Conservation (phyloP, 1,140 invertebrate species). For the Batillaria attramentaria region DNA sequence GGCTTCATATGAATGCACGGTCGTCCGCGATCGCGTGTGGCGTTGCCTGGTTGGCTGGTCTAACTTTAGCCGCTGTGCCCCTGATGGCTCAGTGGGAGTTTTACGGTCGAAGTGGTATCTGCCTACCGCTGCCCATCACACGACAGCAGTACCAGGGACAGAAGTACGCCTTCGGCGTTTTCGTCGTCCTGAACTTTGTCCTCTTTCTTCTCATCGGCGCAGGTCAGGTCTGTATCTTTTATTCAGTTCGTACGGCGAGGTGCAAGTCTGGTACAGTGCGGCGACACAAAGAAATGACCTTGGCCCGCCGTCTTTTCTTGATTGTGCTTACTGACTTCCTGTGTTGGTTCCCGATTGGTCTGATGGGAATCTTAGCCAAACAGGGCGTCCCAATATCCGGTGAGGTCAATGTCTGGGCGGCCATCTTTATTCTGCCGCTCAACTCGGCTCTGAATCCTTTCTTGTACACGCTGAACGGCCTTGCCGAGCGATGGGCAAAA, state of each 20-base stretch:
- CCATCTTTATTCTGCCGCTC: conserved; percentile 47
- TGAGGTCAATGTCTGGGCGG: conserved; percentile 47
- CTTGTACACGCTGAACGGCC: conserved; percentile 43
- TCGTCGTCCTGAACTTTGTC: conserved; percentile 44
- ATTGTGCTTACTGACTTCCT: conserved; percentile 42
- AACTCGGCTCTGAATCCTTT: conserved; percentile 54
- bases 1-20: conserved; percentile 30
- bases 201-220: conserved; percentile 43
- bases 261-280: conserved; percentile 5
- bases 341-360: conserved; percentile 41
- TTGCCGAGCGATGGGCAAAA: neutral
- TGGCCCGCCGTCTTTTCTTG: conserved; percentile 39
- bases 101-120: conserved; percentile 46
- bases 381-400: conserved; percentile 38
- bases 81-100: conserved; percentile 29
- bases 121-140: conserved; percentile 47
- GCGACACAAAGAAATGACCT: conserved; percentile 22
- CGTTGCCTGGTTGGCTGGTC: conserved; percentile 31
- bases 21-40: conserved; percentile 17
- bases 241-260: neutral
- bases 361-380: conserved; percentile 39
- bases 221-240: conserved; percentile 46
- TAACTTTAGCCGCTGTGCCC: conserved; percentile 34
- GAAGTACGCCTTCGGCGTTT: conserved; percentile 43
- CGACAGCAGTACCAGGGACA: conserved; percentile 33